phyloP scores from a whole-genome alignment of 1,140 invertebrate species.

The Dryas iulia region DNA sequence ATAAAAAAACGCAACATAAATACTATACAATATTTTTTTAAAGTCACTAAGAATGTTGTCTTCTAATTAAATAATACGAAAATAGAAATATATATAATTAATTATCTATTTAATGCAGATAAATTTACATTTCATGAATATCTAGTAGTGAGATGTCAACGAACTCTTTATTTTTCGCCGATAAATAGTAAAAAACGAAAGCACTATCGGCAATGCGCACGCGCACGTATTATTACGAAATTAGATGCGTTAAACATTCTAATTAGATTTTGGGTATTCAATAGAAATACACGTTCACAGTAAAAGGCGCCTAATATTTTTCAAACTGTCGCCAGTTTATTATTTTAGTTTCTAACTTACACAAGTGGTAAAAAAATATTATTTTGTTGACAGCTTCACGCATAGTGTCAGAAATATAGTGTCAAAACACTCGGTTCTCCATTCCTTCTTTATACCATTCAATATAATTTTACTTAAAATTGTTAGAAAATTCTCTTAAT shows the following conservation, averaged over 20 bases:
- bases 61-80: background rate
- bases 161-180: constrained; percentile 42
- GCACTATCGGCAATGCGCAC: constrained; percentile 41
- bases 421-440: too few relatives aligned
- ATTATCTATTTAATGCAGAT: background rate
- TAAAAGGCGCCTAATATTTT: constrained; percentile 40
- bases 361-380: too few relatives aligned
- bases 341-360: too few relatives aligned
- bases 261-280: constrained; percentile 53
- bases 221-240: constrained; percentile 57
- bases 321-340: constrained; percentile 30
- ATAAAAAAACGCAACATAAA: background rate
- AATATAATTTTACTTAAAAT: background rate
- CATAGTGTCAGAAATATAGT: too few relatives aligned
- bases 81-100: background rate
- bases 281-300: constrained; percentile 49
- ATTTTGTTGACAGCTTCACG: background rate
- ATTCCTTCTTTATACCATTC: too few relatives aligned
- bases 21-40: background rate
- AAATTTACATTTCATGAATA: background rate
- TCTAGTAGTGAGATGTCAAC: constrained; percentile 20
- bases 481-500: too few relatives aligned
- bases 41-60: background rate
- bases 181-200: constrained; percentile 46
- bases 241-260: constrained; percentile 42